A percentile compares a stretch with the other conserved stretches of the same genome.
Evolutionary conservation across 2,113 vertebrate genomes (phyloP).

Genomic region (Baryphthengus martii): DNA sequence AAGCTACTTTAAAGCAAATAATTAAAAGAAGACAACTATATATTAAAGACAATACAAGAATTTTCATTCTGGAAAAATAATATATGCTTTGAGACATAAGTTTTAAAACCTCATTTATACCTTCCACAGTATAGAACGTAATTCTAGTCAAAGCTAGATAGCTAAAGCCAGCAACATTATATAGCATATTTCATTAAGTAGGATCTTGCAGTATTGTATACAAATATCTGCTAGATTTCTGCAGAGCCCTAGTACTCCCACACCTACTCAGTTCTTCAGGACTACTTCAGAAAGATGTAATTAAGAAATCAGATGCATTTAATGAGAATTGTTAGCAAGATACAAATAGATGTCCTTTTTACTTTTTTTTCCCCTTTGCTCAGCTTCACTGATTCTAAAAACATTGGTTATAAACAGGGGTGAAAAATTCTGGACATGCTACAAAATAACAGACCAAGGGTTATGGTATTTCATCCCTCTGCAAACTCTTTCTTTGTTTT

Average conservation of each 20-base stretch:
- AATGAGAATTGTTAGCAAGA: background rate
- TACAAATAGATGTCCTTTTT: background rate
- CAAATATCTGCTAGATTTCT: background rate
- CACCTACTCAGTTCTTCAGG: background rate
- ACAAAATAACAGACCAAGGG: background rate
- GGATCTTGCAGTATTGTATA: background rate
- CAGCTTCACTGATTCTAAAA: background rate
- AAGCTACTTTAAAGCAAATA: background rate
- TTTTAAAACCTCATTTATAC: background rate
- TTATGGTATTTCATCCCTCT: background rate
- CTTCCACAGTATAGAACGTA: background rate
- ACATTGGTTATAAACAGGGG: background rate
- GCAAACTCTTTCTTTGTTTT: slow-evolving; percentile 2
- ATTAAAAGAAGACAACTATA: background rate
- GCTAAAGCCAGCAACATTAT: background rate
- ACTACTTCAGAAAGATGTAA: background rate
- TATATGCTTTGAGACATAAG: background rate
- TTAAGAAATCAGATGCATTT: background rate
- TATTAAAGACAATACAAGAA: background rate
- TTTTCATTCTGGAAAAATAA: background rate
- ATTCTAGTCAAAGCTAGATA: background rate
- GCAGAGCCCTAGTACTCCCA: background rate
- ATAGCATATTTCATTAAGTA: background rate
- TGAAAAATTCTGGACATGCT: background rate
- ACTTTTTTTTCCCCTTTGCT: background rate